Conservation (phyloP, 2,113 vertebrate genomes). For the Neogobius melanostomus region DNA sequence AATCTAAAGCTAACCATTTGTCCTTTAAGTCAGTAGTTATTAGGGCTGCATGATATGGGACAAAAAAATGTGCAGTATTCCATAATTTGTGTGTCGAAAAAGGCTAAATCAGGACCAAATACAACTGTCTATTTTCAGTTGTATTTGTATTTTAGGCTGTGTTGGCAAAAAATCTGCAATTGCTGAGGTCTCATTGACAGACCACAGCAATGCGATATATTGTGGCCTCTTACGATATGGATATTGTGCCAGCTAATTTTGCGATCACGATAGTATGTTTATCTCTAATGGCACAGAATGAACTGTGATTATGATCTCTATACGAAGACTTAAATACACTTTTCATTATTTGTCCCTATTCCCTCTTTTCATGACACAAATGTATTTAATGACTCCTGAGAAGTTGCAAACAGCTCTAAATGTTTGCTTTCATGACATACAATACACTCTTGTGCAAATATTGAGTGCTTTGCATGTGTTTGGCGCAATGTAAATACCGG, state of each 20-base stretch:
- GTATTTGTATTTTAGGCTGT: too few relatives aligned
- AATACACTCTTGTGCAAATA: neutral
- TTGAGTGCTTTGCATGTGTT: conserved; percentile 4
- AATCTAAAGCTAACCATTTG: neutral
- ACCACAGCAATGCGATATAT: too few relatives aligned
- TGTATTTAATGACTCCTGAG: neutral
- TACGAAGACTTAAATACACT: neutral
- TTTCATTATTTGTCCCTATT: neutral
- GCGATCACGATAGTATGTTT: too few relatives aligned
- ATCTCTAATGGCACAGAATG: neutral
- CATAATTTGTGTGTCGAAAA: neutral
- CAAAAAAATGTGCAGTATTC: too few relatives aligned
- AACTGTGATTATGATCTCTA: neutral
- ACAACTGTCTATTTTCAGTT: too few relatives aligned
- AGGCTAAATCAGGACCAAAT: neutral
- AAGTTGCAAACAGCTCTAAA: neutral
- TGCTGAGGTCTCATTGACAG: too few relatives aligned
- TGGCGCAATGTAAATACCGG: neutral
- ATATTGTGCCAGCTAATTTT: too few relatives aligned
- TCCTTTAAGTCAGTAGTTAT: neutral
- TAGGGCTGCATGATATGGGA: too few relatives aligned
- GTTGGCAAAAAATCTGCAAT: too few relatives aligned
- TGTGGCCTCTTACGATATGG: too few relatives aligned
- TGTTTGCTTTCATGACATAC: neutral
- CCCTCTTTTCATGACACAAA: neutral